Conservation (phyloP, 1,140 invertebrate genomes). For the Riptortus pedestris region DNA sequence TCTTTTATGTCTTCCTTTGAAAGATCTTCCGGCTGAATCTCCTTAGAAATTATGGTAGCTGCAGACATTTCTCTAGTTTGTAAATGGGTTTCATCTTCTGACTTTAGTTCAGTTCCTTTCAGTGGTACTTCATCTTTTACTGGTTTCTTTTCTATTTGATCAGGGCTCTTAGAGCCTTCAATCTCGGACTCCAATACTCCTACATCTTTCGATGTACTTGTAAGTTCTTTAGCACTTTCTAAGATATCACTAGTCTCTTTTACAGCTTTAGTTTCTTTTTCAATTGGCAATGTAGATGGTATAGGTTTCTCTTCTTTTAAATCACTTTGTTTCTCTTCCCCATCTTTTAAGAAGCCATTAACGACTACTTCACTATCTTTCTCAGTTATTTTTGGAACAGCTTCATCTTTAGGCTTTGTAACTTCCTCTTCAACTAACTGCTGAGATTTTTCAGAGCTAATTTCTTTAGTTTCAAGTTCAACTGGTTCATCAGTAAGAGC, state of each 20-base stretch:
- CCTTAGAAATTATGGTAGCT: constrained; percentile 29
- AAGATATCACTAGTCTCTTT: not conserved
- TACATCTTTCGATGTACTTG: not conserved
- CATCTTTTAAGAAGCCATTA: not conserved
- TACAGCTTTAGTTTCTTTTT: not conserved
- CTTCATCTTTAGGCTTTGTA: not conserved
- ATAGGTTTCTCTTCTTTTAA: not conserved
- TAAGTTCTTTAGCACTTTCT: not conserved
- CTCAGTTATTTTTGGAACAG: not conserved
- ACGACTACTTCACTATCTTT: not conserved
- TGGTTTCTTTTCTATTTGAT: constrained; percentile 1
- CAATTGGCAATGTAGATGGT: too few relatives aligned
- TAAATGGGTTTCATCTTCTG: too few relatives aligned
- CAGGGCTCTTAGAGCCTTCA: not conserved
- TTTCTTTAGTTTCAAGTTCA: not conserved
- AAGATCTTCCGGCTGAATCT: too few relatives aligned
- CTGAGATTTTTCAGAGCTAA: too few relatives aligned
- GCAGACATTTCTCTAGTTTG: not conserved
- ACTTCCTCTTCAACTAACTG: too few relatives aligned
- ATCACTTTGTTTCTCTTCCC: not conserved
- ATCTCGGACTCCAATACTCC: not conserved
- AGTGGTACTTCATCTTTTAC: too few relatives aligned
- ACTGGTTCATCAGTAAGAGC: not conserved
- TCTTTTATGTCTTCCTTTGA: too few relatives aligned
- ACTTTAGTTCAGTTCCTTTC: too few relatives aligned